Evolutionary conservation across 1,140 invertebrate genomes (phyloP).

Genomic region (Dermatophagoides farinae): DNA sequence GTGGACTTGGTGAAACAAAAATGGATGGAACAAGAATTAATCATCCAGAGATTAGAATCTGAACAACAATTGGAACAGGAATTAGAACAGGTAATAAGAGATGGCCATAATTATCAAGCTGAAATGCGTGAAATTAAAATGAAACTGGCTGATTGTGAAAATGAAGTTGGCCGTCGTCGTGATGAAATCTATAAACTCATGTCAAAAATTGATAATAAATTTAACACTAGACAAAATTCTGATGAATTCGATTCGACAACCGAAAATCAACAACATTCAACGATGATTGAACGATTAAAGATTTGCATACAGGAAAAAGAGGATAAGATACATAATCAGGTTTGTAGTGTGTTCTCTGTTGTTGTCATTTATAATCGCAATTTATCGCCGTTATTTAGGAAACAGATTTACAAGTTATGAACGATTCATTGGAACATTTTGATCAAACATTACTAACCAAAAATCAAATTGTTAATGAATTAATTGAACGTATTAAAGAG

Average conservation of each 20-base stretch:
- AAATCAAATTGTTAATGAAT: conserved; percentile 56
- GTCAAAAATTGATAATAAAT: conserved; percentile 22
- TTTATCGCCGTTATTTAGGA: conserved; percentile 14
- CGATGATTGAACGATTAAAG: conserved; percentile 53
- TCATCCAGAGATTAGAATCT: conserved; percentile 36
- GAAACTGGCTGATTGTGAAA: conserved; percentile 61
- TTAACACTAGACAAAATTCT: conserved; percentile 5
- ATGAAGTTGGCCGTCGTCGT: conserved; percentile 63
- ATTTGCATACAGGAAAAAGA: conserved; percentile 58
- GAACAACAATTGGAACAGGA: conserved; percentile 48
- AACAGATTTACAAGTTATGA: conserved; percentile 13
- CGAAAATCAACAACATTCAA: conserved; percentile 35
- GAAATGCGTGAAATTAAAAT: conserved; percentile 9
- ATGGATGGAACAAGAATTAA: conserved; percentile 32
- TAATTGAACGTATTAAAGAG: conserved; percentile 73
- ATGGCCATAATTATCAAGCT: conserved; percentile 17
- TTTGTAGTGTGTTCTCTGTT: conserved; percentile 28
- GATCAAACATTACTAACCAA: conserved; percentile 46
- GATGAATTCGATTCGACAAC: conserved; percentile 28
- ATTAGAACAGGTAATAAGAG: conserved; percentile 57
- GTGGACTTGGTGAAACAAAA: conserved; percentile 19
- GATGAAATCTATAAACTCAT: conserved; percentile 42
- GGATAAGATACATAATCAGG: conserved; percentile 52
- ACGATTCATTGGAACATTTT: conserved; percentile 33
- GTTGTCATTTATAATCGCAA: conserved; percentile 3